A percentile compares a stretch with the other conserved stretches of the same genome.
phyloP scores from a whole-genome alignment of 1,140 invertebrate genomes.

The Pseudomyrmex gracilis region DNA sequence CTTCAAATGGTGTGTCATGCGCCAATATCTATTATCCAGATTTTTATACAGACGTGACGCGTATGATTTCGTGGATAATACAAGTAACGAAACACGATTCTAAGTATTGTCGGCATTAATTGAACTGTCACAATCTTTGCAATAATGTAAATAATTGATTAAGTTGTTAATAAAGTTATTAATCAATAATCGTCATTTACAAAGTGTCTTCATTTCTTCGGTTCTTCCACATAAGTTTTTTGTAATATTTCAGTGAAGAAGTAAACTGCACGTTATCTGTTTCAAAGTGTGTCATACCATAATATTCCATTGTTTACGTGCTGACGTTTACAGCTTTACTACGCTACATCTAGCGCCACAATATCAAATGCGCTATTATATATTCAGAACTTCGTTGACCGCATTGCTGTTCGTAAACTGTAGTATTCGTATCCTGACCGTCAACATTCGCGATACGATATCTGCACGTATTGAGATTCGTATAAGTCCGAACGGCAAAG shows the following conservation, averaged over 20 bases:
- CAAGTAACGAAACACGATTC: conserved; percentile 15
- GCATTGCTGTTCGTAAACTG: conserved; percentile 27
- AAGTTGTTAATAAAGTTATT: no score
- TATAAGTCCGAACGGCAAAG: neutral
- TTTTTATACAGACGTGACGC: conserved; percentile 36
- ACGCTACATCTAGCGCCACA: neutral
- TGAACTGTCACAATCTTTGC: neutral
- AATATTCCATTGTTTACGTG: no score
- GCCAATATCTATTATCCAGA: conserved; percentile 15
- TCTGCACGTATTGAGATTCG: neutral
- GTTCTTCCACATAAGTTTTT: no score
- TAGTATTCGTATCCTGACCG: neutral
- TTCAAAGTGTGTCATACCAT: neutral
- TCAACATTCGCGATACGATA: neutral
- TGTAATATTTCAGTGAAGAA: neutral
- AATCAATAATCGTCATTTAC: neutral
- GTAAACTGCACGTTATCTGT: neutral
- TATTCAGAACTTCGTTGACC: conserved; percentile 6
- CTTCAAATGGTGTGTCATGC: conserved; percentile 14
- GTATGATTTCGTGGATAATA: conserved; percentile 22
- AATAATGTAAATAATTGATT: neutral
- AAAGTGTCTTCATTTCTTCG: neutral
- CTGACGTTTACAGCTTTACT: neutral
- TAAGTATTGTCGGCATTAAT: conserved; percentile 15
- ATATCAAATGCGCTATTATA: conserved; percentile 18